Evolutionary conservation across 2,888 invertebrate species (phyloP), one percentile per base, ranked within the genome.

Genomic region (Graphium colonna): DNA sequence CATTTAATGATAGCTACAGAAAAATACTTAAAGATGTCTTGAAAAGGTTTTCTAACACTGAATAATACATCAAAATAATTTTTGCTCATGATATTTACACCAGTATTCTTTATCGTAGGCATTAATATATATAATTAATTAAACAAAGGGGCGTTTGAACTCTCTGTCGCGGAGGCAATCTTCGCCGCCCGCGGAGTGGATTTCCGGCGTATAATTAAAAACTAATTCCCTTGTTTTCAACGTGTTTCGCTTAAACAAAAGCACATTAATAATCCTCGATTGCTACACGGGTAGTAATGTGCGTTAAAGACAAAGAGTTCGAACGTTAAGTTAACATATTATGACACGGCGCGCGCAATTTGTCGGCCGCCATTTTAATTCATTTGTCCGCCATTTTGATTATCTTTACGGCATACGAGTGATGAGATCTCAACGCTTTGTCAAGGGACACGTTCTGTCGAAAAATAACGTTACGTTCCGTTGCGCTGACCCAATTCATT

Each of bases 191-290:
- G 55, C 60, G 55, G 51, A 56, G 60, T 67, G 63, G 59, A 71
- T 73, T 81, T 84, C 83, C 85, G 73, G 76, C 58, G 64, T 64
- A 68, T 82, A 84, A 85, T 85, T 85, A 84, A 82, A 85, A 80
- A 79, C 82, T 81, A 83, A 84, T 82, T 82, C 75, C 66, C 64
- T 61, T 61, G 50, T 50, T 59, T 61, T 58, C 56, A 68, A 65
- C 67, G 63, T 69, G 70, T 69, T 71, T 71, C 64, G 62, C 62
- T 60, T 68, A 69, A 80, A 83, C 84, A 84, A 82, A 83, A 82
- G 81, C 68, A 69, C 77, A 81, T 86, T 80, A 82, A 82, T 83
- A 82, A 82, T 76, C 67, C 70, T 65, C 71, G 73, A 79, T 75
- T 75, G 75, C 64, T 72, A 77, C 75, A 76, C 62, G 68, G 59